Evolutionary conservation across 1,140 invertebrate genomes (phyloP).

Genomic region (Tetramorium alpestre): DNA sequence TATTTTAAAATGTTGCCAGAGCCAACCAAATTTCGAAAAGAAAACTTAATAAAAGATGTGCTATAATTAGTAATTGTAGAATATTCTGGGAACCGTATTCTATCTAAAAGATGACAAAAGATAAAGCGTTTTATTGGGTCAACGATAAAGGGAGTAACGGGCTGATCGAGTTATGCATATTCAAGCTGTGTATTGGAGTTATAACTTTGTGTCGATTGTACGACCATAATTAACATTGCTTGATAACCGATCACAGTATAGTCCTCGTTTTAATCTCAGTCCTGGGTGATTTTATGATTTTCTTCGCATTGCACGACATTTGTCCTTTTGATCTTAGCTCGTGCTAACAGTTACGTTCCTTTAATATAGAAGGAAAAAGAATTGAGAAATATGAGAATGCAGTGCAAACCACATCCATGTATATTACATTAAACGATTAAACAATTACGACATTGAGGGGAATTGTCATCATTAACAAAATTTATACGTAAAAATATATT

Average conservation of each 20-base stretch:
- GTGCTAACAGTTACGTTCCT: background rate
- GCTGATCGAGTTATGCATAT: conserved; percentile 6
- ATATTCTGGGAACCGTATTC: background rate
- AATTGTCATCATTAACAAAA: background rate
- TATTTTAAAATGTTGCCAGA: background rate
- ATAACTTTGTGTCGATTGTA: conserved; percentile 26
- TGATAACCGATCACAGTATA: background rate
- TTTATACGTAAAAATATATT: background rate
- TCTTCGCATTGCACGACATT: background rate
- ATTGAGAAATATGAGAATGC: conserved; percentile 10
- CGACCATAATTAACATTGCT: conserved; percentile 18
- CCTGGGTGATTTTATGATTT: background rate
- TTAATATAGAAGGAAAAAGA: background rate
- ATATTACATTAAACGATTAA: conserved; percentile 37
- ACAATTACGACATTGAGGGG: background rate
- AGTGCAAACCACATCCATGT: conserved; percentile 27
- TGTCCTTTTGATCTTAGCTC: background rate
- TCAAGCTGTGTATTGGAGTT: conserved; percentile 15
- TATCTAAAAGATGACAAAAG: background rate
- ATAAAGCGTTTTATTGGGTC: background rate
- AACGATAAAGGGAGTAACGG: conserved; percentile 1
- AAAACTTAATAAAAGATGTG: background rate
- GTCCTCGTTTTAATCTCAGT: background rate
- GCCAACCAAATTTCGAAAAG: background rate
- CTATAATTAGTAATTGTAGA: background rate